Evolutionary conservation across 1,140 invertebrate genomes (phyloP).

Genomic region (Diabrotica undecimpunctata): DNA sequence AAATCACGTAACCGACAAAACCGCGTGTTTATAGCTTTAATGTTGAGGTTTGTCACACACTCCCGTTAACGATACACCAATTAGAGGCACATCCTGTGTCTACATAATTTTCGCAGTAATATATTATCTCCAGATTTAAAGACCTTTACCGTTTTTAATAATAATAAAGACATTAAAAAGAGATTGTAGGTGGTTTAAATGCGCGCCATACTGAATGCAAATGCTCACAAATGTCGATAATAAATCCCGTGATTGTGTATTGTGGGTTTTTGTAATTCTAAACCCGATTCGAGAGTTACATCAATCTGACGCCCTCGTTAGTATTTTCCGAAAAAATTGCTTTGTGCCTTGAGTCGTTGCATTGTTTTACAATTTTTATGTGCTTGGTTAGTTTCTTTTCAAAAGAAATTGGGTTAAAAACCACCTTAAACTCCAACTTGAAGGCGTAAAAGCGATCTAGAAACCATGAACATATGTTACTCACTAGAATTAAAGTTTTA

Average conservation of each 20-base stretch:
- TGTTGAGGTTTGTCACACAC: too few species aligned
- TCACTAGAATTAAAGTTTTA: too few species aligned
- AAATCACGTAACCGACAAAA: too few species aligned
- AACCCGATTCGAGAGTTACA: constrained; percentile 23
- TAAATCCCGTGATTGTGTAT: constrained; percentile 25
- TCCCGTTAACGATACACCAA: too few species aligned
- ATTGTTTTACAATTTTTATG: constrained; percentile 9
- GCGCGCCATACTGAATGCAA: constrained; percentile 14
- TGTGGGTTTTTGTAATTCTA: constrained; percentile 29
- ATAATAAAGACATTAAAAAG: constrained; percentile 20
- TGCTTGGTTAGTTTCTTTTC: neutral
- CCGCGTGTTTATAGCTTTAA: too few species aligned
- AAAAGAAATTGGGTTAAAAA: too few species aligned
- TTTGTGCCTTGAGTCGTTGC: neutral
- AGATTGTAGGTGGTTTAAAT: constrained; percentile 13
- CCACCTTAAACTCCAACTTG: too few species aligned
- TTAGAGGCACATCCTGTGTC: too few species aligned
- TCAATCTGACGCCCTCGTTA: constrained; percentile 26
- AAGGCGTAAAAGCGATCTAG: too few species aligned
- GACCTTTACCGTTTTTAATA: neutral
- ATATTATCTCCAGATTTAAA: neutral
- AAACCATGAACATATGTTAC: too few species aligned
- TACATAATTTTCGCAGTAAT: too few species aligned
- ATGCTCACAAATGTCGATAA: constrained; percentile 19
- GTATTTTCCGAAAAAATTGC: neutral